These are phyloP conservation scores for Drosophila equinoxialis DNA, from an alignment of 1,140 invertebrate species.

Conservation along the genomic window DNA sequence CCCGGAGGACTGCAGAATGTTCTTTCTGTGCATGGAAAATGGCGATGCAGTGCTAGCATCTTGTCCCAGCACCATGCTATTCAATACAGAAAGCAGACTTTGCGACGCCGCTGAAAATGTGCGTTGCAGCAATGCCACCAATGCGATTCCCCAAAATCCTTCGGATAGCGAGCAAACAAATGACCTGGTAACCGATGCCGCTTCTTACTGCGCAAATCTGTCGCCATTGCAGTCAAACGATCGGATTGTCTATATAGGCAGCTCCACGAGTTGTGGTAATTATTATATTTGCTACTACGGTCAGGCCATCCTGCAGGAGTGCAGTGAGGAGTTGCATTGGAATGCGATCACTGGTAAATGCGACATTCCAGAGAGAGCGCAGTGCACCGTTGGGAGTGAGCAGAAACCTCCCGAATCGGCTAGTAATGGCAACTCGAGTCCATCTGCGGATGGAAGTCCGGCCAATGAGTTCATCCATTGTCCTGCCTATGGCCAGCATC, in stretches of 20 bases:
- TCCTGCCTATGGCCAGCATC: constrained; percentile 69
- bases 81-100: constrained; percentile 65
- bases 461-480: constrained; percentile 64
- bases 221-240: constrained; percentile 43
- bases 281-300: constrained; percentile 80
- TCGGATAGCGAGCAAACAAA: constrained; percentile 7
- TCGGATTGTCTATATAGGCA: constrained; percentile 69
- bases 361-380: constrained; percentile 64
- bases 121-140: constrained; percentile 48
- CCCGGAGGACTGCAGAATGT: constrained; percentile 65
- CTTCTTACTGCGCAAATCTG: constrained; percentile 54
- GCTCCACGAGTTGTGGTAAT: constrained; percentile 59
- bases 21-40: constrained; percentile 71
- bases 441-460: constrained; percentile 1
- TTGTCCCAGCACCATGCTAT: constrained; percentile 73
- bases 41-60: constrained; percentile 70
- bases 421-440: constrained; percentile 11
- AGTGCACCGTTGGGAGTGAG: constrained; percentile 48
- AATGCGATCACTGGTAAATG: constrained; percentile 73
- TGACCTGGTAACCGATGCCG: constrained; percentile 55
- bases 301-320: constrained; percentile 71
- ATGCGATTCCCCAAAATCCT: background rate
- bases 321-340: constrained; percentile 71
- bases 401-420: constrained; percentile 1
- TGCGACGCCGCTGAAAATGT: constrained; percentile 69